Base-by-base conservation (phyloP, 1,140 invertebrate genomes). In the Venturia canescens region DNA sequence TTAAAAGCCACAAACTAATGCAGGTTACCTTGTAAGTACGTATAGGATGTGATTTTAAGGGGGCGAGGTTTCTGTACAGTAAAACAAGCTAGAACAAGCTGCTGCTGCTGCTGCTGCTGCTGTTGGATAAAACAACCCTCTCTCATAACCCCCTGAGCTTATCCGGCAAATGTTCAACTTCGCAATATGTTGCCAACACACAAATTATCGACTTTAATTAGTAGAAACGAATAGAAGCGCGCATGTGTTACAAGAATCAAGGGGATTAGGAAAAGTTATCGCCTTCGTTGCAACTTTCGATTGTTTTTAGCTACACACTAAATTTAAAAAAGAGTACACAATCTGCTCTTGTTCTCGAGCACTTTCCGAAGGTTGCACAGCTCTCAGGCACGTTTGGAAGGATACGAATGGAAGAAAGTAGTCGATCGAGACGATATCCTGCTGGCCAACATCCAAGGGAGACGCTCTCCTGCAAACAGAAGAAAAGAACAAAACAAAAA, bases 1-100 rank as follows among this genome's bases (percentile, higher is more conserved):
- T 89, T 88, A 85, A 86, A 88, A 87, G 86, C 87, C 88, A 84
- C 87, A 82, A 83, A 86, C 86, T 89, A 87, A 89, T 89, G 86
- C 85, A 85, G 86, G 83, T 88, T 88, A 84, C 86, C 86, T 74
- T 77, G 84, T 80, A 60, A 26, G 72, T 34, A n/a, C 26, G 72
- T 63, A 76, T 60, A 53, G 66, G 70, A 31, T 27, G 13, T 86
- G 86, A 83, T 87, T 86, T 84, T 29, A 23, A 78, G 70, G 26
- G 63, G 63, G 23, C 11, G 23, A 23, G n/a, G 23, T 57, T 38
- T 27, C 34, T 74, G 27, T 34, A 31, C 63, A 71, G 63, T 60
- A 57, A 44, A 44, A 60, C 63, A 70, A 1, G 31, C 48, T 79
- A 21, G 44, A 57, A 66, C 53, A 70, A 71, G 70, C 57, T 71